These are phyloP conservation scores for Sycophaga agraensis DNA, from an alignment of 1,140 invertebrate species.

Conservation along the genomic window DNA sequence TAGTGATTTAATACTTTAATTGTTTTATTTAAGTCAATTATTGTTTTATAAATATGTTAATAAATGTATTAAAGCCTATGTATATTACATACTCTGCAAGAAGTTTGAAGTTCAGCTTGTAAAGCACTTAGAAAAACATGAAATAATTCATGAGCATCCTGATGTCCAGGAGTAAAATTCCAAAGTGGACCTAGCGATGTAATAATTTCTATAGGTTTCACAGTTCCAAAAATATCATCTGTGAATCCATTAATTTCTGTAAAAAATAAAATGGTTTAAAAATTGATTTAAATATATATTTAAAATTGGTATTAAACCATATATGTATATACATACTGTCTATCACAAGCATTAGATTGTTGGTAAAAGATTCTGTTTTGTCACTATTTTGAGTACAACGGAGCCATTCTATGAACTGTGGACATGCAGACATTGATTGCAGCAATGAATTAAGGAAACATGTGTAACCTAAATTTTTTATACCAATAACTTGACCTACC, in stretches of 20 bases:
- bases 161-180: slow-evolving; percentile 85
- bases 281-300: background rate
- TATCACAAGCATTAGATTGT: slow-evolving; percentile 65
- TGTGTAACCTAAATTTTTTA: slow-evolving; percentile 82
- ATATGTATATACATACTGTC: slow-evolving; percentile 56
- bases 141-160: slow-evolving; percentile 90
- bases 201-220: slow-evolving; percentile 74
- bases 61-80: slow-evolving; percentile 22
- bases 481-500: slow-evolving; percentile 72
- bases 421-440: slow-evolving; percentile 80
- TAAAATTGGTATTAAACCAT: background rate
- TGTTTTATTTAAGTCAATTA: too few relatives aligned
- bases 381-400: slow-evolving; percentile 62
- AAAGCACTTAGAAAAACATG: slow-evolving; percentile 83
- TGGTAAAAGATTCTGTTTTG: slow-evolving; percentile 64
- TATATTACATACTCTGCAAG: slow-evolving; percentile 58
- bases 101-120: slow-evolving; percentile 75
- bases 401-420: slow-evolving; percentile 81
- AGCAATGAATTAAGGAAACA: slow-evolving; percentile 86
- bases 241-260: slow-evolving; percentile 76
- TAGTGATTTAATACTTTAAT: too few relatives aligned
- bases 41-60: too few relatives aligned
- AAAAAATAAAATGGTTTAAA: slow-evolving; percentile 21
- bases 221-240: slow-evolving; percentile 66
- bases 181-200: slow-evolving; percentile 74